Base-by-base conservation (phyloP, 2,888 invertebrate genomes). In the Andrena bucephala region DNA sequence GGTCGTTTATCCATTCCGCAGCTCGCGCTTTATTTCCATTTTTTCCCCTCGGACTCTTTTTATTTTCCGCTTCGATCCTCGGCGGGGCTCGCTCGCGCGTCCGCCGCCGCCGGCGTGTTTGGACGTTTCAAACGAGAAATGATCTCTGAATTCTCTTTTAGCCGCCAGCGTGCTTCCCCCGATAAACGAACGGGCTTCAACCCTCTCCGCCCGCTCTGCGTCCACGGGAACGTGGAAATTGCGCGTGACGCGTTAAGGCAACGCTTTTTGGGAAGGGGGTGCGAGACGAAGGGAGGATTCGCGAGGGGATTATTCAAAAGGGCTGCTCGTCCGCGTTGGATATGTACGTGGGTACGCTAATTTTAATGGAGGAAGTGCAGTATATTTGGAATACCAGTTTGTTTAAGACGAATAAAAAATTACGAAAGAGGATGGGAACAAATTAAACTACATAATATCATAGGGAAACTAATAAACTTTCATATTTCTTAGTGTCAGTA, bases 1-100 rank as follows among this genome's bases (percentile, higher is more conserved):
- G 52, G 57, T 72, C 76, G 78, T 68, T 78, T 63, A 76, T 57
- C 67, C 76, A 50, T 20, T 57, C 69, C 69, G 42, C 36, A n/a
- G 60, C 60, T n/a, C 57, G 36, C 57, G 54, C 77, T 76, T 79
- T 68, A 68, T 77, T 63, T 76, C 77, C 78, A 76, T 65, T 33
- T 63, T 20, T 2, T 0, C 16, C 33, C 36, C 8, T 33, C 31
- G 10, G 16, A 13, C 48, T 50, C 27, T 70, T 62, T 60, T 63
- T 63, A 36, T 50, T 31, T 13, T 62, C 20, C 62, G 31, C 50
- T 52, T 69, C 72, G 66, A 73, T 66, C 73, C 77, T 72, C 29
- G 48, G 24, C 52, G 20, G 54, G 48, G 70, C 50, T 59, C 65
- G 57, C 10, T 59, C 13, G 57, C 4, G 42, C 66, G 42, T 73